A percentile compares a stretch with the other conserved stretches of the same genome.
phyloP scores from a whole-genome alignment of 1,140 invertebrate genomes.

The Brachystomella parvula region DNA sequence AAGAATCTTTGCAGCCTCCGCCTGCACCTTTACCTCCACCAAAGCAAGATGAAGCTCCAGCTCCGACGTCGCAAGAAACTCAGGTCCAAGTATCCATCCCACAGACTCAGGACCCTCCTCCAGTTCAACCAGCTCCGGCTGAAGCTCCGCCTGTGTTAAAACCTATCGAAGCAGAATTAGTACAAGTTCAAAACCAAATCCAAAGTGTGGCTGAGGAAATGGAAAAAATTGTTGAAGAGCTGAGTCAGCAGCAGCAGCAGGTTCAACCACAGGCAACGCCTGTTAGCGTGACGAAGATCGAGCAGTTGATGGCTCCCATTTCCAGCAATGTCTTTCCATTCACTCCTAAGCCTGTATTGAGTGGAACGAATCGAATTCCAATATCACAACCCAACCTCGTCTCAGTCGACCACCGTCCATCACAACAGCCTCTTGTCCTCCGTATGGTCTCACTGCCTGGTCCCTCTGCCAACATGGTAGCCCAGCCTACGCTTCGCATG shows the following conservation, averaged over 20 bases:
- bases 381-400: neutral
- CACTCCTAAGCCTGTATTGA: too few relatives aligned
- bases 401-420: neutral
- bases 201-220: neutral
- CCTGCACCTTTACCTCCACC: too few relatives aligned
- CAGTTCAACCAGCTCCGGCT: neutral
- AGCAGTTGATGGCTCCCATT: too few relatives aligned
- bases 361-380: neutral
- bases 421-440: neutral
- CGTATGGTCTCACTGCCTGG: slow-evolving; percentile 2
- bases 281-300: too few relatives aligned
- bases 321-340: too few relatives aligned
- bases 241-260: neutral
- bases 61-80: neutral
- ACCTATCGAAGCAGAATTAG: too few relatives aligned
- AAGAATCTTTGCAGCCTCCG: too few relatives aligned
- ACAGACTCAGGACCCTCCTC: too few relatives aligned
- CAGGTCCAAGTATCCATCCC: neutral
- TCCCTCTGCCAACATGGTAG: too few relatives aligned
- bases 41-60: too few relatives aligned
- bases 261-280: neutral
- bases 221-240: neutral
- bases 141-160: neutral
- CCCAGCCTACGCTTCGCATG: too few relatives aligned
- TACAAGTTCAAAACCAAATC: neutral